Percentiles rank a stretch among this genome's conserved stretches.
Evolutionary conservation across 2,797 vertebrate genomes (phyloP).

Genomic region (Enteromius mattozi): DNA sequence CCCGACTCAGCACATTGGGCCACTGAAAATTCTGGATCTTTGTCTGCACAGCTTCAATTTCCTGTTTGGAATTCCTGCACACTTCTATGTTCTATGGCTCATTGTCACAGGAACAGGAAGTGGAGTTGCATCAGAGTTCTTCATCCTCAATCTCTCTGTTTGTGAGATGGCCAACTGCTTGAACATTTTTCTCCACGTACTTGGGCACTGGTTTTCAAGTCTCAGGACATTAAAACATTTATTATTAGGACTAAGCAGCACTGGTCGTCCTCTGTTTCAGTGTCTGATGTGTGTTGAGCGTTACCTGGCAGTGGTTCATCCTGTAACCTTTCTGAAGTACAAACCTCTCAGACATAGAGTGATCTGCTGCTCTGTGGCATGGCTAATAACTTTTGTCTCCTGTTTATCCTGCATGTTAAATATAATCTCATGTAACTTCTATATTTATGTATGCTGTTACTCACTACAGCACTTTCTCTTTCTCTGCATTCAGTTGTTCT

Average conservation of each 20-base stretch:
- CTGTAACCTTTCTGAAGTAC: constrained; percentile 7
- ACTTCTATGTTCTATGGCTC: not conserved
- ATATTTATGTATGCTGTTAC: not conserved
- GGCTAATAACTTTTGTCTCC: not conserved
- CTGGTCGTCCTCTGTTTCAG: constrained; percentile 2
- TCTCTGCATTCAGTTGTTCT: not conserved
- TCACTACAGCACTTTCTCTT: not conserved
- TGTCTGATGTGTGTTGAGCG: not conserved
- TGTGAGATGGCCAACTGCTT: not conserved
- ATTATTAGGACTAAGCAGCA: not conserved
- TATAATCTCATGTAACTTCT: not conserved
- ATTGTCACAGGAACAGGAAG: not conserved
- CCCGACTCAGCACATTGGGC: not conserved
- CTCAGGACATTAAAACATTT: not conserved
- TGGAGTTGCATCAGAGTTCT: not conserved
- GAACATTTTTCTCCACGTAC: not conserved
- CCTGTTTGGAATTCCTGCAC: not conserved
- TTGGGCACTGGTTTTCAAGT: not conserved
- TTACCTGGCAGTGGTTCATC: constrained; percentile 29
- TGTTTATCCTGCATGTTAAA: not conserved
- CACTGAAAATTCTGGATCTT: not conserved
- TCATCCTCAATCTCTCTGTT: constrained; percentile 11
- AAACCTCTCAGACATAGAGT: constrained; percentile 26
- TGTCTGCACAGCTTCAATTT: not conserved
- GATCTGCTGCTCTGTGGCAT: not conserved